Conservation (phyloP, 2,888 invertebrate genomes). For the Harpagoxenus sublaevis region DNA sequence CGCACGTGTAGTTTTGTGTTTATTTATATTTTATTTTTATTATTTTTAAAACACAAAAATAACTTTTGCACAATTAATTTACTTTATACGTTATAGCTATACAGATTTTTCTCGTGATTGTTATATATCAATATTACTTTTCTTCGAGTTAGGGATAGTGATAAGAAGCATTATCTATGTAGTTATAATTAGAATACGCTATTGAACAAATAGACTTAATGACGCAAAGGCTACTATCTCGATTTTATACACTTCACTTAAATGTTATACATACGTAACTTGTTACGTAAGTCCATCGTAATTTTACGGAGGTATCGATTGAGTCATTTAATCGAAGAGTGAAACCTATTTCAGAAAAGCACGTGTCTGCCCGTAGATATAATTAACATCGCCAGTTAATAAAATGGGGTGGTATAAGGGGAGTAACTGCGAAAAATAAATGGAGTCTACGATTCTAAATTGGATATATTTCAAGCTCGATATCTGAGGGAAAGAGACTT, state of each 20-base stretch:
- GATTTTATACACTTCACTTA: neutral
- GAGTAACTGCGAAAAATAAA: slow-evolving; percentile 8
- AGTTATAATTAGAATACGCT: neutral
- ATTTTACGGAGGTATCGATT: slow-evolving; percentile 34
- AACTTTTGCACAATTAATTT: neutral
- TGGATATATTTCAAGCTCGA: neutral
- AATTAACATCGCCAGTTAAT: slow-evolving; percentile 32
- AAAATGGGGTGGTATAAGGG: neutral
- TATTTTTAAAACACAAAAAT: neutral
- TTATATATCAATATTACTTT: neutral
- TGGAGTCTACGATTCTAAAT: neutral
- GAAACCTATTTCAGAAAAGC: slow-evolving; percentile 27
- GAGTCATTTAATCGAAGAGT: slow-evolving; percentile 26
- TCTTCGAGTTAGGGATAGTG: neutral
- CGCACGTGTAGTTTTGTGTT: neutral
- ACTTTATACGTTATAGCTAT: neutral
- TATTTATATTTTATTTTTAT: slow-evolving; percentile 7
- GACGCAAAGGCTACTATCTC: neutral
- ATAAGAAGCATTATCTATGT: neutral
- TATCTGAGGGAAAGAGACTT: neutral
- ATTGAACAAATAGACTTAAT: neutral
- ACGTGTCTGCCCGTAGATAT: slow-evolving; percentile 29
- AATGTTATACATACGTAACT: slow-evolving; percentile 15
- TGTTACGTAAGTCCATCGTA: slow-evolving; percentile 20
- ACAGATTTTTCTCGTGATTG: neutral